phyloP scores from a whole-genome alignment of 2,888 invertebrate genomes.

The Drepanosiphum platanoidis region DNA sequence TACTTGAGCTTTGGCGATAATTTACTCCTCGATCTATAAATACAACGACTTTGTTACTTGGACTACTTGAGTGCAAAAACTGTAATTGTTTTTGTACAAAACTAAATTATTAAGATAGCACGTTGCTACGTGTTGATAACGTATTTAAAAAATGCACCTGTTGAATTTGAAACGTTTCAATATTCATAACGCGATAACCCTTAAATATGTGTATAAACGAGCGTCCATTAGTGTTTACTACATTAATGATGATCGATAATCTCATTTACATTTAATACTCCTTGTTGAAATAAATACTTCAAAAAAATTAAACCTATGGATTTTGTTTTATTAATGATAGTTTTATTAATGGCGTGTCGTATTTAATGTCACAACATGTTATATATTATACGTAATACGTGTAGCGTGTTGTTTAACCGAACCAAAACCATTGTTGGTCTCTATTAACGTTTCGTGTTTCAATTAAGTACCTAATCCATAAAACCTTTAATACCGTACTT shows the following conservation, averaged over 20 bases:
- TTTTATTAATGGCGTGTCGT: neutral
- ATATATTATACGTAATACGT: too few relatives aligned
- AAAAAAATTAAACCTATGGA: neutral
- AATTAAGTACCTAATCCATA: neutral
- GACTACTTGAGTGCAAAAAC: neutral
- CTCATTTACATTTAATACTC: neutral
- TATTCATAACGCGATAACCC: slow-evolving; percentile 25
- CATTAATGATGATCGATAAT: neutral
- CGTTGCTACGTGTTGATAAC: neutral
- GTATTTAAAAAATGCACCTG: slow-evolving; percentile 5
- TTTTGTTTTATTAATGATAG: neutral
- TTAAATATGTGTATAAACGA: neutral
- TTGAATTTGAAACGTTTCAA: neutral
- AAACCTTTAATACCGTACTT: neutral
- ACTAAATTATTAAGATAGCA: neutral
- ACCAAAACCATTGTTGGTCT: neutral
- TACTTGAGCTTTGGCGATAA: neutral
- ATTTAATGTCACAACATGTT: neutral
- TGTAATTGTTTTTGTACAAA: neutral
- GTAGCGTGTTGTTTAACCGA: neutral
- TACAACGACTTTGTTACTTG: neutral
- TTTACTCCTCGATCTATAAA: neutral
- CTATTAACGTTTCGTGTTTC: neutral
- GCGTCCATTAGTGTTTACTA: neutral
- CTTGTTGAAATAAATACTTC: neutral